Base-by-base conservation (phyloP, 2,888 invertebrate species). In the Altica lythri region DNA sequence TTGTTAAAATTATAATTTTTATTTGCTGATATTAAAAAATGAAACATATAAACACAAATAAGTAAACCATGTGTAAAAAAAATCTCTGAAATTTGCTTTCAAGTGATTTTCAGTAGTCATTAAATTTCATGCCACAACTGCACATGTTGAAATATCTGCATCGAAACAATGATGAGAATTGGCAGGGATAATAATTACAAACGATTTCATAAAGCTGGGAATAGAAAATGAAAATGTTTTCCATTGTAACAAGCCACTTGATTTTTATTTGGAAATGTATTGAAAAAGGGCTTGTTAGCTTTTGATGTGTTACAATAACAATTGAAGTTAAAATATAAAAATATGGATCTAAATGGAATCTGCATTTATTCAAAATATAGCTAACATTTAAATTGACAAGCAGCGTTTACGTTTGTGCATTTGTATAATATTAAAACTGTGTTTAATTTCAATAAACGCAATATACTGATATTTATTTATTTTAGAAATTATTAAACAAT, bases 141-240 rank as follows among this genome's bases (percentile, higher is more conserved):
- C 9, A 30, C 2, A 12, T 37, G n/a, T 37, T 37, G 5, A 37
- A 37, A 37, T 37, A 37, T 18, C 37, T n/a, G 37, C 37, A 10
- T 37, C 37, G 10, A 18, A 37, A 37, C 37, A 37, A 37, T n/a
- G 37, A 18, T 1, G 37, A 17, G 8, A 17, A 37, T 37, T n/a
- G 37, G 37, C 17, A 18, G 18, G 17, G 18, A 37, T 37, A 37
- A 37, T 37, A 37, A 37, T 37, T 18, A 37, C 37, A 37, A 37
- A 37, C 37, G 18, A 17, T 37, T 37, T 37, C 18, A 18, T 37
- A 37, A 9, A 18, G 18, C n/a, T 10, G 29, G 29, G 10, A 29
- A 29, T 17, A 10, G 13, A 17, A 19, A 35, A 35, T 17, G 35
- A 35, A 17, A 35, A 2, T n/a, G 35, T 18, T n/a, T n/a, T n/a